phyloP scores from a whole-genome alignment of 2,797 vertebrate genomes.

The Loris lydekkerianus region DNA sequence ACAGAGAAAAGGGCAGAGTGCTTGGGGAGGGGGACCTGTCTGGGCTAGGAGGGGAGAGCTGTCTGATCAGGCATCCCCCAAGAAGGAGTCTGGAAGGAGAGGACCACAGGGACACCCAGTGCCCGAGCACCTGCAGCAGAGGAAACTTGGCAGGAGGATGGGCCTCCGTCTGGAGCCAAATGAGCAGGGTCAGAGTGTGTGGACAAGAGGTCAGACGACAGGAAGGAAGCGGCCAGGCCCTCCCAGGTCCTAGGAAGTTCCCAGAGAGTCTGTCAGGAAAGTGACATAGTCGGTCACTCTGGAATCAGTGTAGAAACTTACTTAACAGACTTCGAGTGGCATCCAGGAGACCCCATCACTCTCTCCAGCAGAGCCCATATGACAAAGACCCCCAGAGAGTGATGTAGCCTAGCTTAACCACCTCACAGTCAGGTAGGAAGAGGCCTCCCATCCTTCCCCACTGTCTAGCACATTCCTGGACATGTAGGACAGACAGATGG shows the following conservation, averaged over 20 bases:
- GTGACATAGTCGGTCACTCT: rapidly evolving
- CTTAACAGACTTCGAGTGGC: rapidly evolving
- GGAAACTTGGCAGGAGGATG: not conserved
- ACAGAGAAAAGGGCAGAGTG: rapidly evolving
- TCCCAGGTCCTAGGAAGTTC: rapidly evolving
- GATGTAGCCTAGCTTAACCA: rapidly evolving
- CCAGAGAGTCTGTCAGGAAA: not conserved
- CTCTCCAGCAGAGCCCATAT: not conserved
- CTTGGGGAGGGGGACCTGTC: rapidly evolving
- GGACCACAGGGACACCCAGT: rapidly evolving
- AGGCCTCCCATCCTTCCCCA: rapidly evolving
- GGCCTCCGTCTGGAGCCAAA: rapidly evolving
- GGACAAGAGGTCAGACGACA: rapidly evolving
- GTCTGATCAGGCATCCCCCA: not conserved
- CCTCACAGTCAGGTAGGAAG: not conserved
- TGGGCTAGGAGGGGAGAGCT: not conserved
- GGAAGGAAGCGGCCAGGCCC: not conserved
- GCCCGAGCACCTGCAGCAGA: too few relatives aligned
- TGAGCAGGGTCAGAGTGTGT: not conserved
- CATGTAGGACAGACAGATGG: rapidly evolving
- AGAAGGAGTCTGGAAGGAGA: rapidly evolving
- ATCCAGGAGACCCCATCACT: not conserved
- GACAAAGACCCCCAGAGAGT: not conserved
- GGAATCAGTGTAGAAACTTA: rapidly evolving
- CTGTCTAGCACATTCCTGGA: rapidly evolving